Base-by-base conservation (phyloP, 37 sponge, comb jelly and placozoan species). In the Chondrosia reniformis region DNA sequence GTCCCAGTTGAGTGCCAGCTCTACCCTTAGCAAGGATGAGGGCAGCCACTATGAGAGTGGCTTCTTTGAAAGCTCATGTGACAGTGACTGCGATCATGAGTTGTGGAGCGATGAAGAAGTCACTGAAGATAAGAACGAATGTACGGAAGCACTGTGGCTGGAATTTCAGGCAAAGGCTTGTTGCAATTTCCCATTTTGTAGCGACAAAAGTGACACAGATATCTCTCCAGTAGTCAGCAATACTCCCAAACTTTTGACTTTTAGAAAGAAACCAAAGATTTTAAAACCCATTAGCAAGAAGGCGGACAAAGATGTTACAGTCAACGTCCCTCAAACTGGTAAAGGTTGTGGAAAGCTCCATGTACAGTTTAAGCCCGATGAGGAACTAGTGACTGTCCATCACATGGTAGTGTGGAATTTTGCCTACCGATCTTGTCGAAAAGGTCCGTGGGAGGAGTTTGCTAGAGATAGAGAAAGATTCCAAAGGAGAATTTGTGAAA, bases 381-480 rank as follows among this genome's bases (percentile, higher is more conserved):
- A 45, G 3, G 62, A 81, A 34, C 63, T 86, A 1, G 72, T 67
- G 3, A 46, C 10, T 0, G 77, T 86, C 7, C 82, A 86, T 42
- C 32, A 37, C 27, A 80, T 86, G 33, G 34, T 81, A 3, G 74
- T 69, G 0, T 86, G 87, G 87, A 46, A 81, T 28, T 86, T 42
- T 52, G 87, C 82, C 6, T 85, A 85, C 55, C 33, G 81, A 43
- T 49, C 81, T 15, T 28, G 76, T 40, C 45, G 87, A 13, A 80
- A 54, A 57, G 82, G 82, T 22, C 78, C 82, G 0, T 86, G 87
- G 87, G 81, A 81, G 67, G 76, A 86, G 77, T 80, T 44, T 76
- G 85, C 80, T 22, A 46, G 74, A 28, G 85, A 85, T 63, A 72
- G 85, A 40, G 75, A 27, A 19, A 77, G 67, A 36, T 85, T 85